These are phyloP conservation scores for Lepus oiostolus DNA, from an alignment of 2,797 vertebrate species.

Conservation along the genomic window DNA sequence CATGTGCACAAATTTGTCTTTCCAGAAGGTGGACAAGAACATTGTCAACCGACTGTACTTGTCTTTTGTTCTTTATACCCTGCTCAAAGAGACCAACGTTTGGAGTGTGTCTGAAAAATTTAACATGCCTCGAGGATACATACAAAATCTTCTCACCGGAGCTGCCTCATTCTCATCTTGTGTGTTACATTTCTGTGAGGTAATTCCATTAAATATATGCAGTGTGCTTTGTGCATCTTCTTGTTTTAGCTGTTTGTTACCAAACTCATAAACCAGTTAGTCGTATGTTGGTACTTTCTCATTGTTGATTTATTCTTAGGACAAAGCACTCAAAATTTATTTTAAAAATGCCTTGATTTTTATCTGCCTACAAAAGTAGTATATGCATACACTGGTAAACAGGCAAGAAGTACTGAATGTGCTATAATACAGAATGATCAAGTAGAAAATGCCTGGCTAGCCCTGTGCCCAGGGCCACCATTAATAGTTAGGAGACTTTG, in stretches of 20 bases:
- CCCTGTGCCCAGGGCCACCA: not conserved
- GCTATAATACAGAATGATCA: not conserved
- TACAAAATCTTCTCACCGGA: slow-evolving; percentile 94
- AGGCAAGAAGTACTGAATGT: slow-evolving; percentile 21
- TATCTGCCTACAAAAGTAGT: not conserved
- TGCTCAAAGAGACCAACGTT: slow-evolving; percentile 94
- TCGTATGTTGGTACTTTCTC: not conserved
- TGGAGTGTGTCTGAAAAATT: slow-evolving; percentile 95
- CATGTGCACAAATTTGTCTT: slow-evolving; percentile 63
- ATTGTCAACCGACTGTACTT: slow-evolving; percentile 93
- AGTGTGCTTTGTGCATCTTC: not conserved
- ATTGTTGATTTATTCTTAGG: not conserved
- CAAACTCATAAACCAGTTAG: not conserved
- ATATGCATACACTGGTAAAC: not conserved
- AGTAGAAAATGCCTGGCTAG: not conserved
- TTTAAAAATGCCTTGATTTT: slow-evolving; percentile 5
- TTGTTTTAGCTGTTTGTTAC: slow-evolving; percentile 19
- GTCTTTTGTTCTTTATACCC: slow-evolving; percentile 92
- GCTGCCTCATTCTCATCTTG: slow-evolving; percentile 95
- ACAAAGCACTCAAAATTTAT: slow-evolving; percentile 4
- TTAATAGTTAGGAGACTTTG: not conserved
- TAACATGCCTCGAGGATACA: slow-evolving; percentile 93
- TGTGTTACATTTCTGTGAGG: slow-evolving; percentile 97
- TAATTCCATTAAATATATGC: slow-evolving; percentile 77
- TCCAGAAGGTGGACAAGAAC: slow-evolving; percentile 90